These are phyloP conservation scores for Ara ararauna DNA, from an alignment of 2,797 vertebrate genomes.

Conservation along the genomic window DNA sequence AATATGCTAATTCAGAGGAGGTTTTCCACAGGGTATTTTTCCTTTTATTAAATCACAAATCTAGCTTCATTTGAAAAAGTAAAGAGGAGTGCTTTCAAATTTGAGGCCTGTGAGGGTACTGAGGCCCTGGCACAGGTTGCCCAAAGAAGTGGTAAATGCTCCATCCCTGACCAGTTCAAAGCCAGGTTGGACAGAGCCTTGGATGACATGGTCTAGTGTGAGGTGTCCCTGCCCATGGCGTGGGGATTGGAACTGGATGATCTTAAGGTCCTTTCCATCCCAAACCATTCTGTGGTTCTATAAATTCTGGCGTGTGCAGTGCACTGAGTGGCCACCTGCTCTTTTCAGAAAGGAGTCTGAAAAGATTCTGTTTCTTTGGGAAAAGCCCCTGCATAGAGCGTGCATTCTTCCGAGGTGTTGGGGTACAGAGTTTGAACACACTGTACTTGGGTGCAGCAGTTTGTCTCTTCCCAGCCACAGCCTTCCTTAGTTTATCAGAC, in stretches of 20 bases:
- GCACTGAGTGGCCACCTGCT: background rate
- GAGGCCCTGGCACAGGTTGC: background rate
- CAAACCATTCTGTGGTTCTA: background rate
- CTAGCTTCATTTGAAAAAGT: background rate
- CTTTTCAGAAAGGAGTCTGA: background rate
- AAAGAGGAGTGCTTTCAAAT: background rate
- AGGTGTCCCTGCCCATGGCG: background rate
- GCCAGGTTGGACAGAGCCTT: background rate
- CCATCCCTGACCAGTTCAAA: background rate
- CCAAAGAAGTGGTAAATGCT: background rate
- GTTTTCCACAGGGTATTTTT: background rate
- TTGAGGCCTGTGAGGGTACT: background rate
- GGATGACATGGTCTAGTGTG: background rate
- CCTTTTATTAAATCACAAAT: slow-evolving; percentile 38
- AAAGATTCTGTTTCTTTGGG: background rate
- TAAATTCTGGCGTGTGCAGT: background rate
- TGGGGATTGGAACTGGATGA: background rate
- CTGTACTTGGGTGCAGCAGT: slow-evolving; percentile 5
- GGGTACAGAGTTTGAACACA: background rate
- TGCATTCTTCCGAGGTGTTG: background rate
- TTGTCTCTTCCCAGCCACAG: slow-evolving; percentile 33
- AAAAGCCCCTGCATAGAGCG: background rate
- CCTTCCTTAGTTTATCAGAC: slow-evolving; percentile 51
- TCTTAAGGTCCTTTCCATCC: background rate
- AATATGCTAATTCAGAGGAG: slow-evolving; percentile 31